Evolutionary conservation across 2,888 invertebrate genomes (phyloP).

Genomic region (Silvanus unidentatus): DNA sequence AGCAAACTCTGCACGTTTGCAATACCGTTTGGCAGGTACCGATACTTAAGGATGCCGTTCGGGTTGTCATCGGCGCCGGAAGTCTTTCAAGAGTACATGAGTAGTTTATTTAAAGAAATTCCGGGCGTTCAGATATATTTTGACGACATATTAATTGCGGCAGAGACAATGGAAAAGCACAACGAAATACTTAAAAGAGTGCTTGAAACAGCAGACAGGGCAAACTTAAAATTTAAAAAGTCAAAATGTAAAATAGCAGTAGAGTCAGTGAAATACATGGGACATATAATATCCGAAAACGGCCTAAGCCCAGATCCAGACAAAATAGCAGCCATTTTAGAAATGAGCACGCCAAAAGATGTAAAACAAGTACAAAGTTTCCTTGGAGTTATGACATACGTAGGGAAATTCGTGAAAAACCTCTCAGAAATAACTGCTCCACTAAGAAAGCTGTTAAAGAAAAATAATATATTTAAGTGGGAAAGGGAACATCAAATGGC

Average conservation of each 20-base stretch:
- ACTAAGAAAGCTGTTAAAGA: slow-evolving; percentile 17
- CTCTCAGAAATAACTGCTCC: slow-evolving; percentile 15
- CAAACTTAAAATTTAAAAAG: slow-evolving; percentile 31
- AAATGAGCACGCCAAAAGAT: slow-evolving; percentile 14
- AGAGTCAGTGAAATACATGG: slow-evolving; percentile 28
- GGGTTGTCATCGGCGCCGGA: slow-evolving; percentile 8
- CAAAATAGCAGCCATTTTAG: slow-evolving; percentile 14
- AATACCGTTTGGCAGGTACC: slow-evolving; percentile 6
- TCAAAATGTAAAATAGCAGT: slow-evolving; percentile 27
- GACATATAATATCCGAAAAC: slow-evolving; percentile 16
- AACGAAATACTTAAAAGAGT: slow-evolving; percentile 24
- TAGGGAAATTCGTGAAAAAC: slow-evolving; percentile 17
- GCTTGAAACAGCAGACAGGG: slow-evolving; percentile 22
- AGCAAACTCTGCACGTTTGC: slow-evolving; percentile 5
- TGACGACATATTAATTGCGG: slow-evolving; percentile 28
- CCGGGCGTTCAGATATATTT: slow-evolving; percentile 31
- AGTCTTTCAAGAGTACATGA: slow-evolving; percentile 19
- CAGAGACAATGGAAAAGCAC: slow-evolving; percentile 20
- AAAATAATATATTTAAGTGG: slow-evolving; percentile 13
- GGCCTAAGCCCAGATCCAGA: slow-evolving; percentile 16
- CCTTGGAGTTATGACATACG: slow-evolving; percentile 20
- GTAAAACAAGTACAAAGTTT: slow-evolving; percentile 17
- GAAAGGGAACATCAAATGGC: slow-evolving; percentile 5
- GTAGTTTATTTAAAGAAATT: slow-evolving; percentile 33
- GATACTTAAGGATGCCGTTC: slow-evolving; percentile 3